Base-by-base conservation (phyloP, 1,140 invertebrate species). In the Macrobrachium nipponense region DNA sequence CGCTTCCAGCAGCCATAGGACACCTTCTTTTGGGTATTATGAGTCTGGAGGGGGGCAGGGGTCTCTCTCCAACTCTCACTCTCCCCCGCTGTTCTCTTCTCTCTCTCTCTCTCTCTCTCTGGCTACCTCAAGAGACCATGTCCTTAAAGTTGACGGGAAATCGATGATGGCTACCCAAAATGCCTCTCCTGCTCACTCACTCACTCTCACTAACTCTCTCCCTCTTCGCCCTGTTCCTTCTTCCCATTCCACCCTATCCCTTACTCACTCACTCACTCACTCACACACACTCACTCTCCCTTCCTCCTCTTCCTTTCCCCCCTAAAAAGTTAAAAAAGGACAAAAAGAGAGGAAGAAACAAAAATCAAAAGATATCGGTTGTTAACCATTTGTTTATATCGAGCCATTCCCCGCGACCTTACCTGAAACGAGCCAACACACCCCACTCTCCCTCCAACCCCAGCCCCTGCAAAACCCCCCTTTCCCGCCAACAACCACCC, bases 81-180 rank as follows among this genome's bases (percentile, higher is more conserved):
- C 75, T n/a, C 58, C 23, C 51, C 58, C 51, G 6, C 43, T 77
- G 17, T 23, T 44, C 43, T 23, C 43, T 36, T 58, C 51, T 59
- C 43, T 59, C 27, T 72, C 58, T 27, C 58, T 60, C 59, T 62
- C 76, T 62, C 51, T 60, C 51, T 79, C 76, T 62, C 27, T 60
- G 51, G 23, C 51, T 14, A 6, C 20, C 68, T 20, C 18, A 36
- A 36, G 27, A 36, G 27, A 36, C 27, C 27, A 36, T 36, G 27
- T 36, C 27, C 27, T 36, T 36, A 36, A 36, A 36, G 27, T 36
- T 36, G 27, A 36, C 27, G 27, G 27, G 27, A 36, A 36, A 36
- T 36, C 27, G 27, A 36, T 36, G 27, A 36, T 36, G 27, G 27
- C 27, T 51, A 51, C 73, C 73, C 20, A 43, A n/a, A 18, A 58